Evolutionary conservation across 1,140 invertebrate species (phyloP), one percentile per base, ranked within the genome.

Genomic region (Cydia pomonella): DNA sequence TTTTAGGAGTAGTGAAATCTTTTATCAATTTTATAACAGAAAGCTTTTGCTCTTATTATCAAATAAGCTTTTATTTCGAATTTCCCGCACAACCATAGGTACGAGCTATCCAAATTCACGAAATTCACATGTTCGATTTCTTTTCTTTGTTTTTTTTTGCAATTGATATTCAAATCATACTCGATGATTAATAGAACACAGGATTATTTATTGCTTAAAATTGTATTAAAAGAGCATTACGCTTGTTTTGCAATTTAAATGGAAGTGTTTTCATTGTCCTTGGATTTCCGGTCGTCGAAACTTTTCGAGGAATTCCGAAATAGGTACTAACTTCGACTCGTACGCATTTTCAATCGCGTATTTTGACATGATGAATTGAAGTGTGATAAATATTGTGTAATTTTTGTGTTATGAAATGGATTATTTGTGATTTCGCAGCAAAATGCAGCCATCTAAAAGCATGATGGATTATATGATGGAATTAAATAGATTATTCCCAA

Each of bases 391-490:
- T 53, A 18, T 47, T 47, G 1, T 41, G 6, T 3, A 3, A 10
- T 18, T 53, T 21, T 7, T 71, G 75, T 69, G 50, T 64, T 75
- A 73, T 74, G 33, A 75, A 73, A 79, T 79, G 72, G 73, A 72
- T 41, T 73, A 44, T 47, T 76, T 47, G 73, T 79, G 53, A 75
- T 75, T 75, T 90, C 89, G 77, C 84, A 90, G 88, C 41, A 80
- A 77, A 73, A 90, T 89, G 89, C 84, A 85, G 59, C 86, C 87
- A 21, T 77, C 82, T 0, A 88, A 82, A 73, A 81, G 72, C 47
- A 81, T 76, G 77, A 18, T 83, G 23, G 84, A 88, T 73, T 87
- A 86, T 72, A 79, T 83, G 64, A 74, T 73, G 38, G 86, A 89
- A 79, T 82, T 89, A n/a, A 83, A 89, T 38, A 76, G 84, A 44